Conservation (phyloP, 2,113 vertebrate species). For the human (Homo sapiens) region DNA sequence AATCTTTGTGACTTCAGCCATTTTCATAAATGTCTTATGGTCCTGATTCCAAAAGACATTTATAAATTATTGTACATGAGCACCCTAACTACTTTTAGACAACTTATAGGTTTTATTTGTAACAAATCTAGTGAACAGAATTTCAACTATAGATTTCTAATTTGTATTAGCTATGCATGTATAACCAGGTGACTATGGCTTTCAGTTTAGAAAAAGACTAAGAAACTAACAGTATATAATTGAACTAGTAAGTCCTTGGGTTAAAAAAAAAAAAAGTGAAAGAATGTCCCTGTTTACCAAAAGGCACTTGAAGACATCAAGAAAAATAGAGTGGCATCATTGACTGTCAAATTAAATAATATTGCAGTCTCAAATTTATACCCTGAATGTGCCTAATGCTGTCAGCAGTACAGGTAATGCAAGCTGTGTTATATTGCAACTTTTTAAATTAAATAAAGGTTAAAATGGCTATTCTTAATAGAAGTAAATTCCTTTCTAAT, state of each 20-base stretch:
- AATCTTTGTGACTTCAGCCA: not conserved
- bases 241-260: conserved; percentile 13
- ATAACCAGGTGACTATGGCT: conserved; percentile 55
- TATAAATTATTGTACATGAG: not conserved
- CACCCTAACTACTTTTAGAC: not conserved
- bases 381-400: not conserved
- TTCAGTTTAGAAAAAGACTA: conserved; percentile 59
- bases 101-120: not conserved
- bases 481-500: conserved; percentile 31
- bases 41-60: not conserved
- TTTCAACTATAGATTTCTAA: not conserved
- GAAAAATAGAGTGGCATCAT: conserved; percentile 26
- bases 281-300: conserved; percentile 46
- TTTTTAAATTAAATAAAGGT: conserved; percentile 27
- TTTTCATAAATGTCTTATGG: not conserved
- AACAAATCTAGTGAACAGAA: not conserved
- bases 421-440: not conserved
- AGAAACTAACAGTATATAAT: not conserved
- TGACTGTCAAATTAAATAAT: conserved; percentile 47
- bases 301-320: conserved; percentile 76
- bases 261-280: conserved; percentile 25
- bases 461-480: not conserved
- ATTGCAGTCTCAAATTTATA: not conserved
- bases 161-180: not conserved
- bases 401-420: not conserved